Evolutionary conservation across 2,113 vertebrate genomes (phyloP).

Genomic region (Pangasianodon hypophthalmus): DNA sequence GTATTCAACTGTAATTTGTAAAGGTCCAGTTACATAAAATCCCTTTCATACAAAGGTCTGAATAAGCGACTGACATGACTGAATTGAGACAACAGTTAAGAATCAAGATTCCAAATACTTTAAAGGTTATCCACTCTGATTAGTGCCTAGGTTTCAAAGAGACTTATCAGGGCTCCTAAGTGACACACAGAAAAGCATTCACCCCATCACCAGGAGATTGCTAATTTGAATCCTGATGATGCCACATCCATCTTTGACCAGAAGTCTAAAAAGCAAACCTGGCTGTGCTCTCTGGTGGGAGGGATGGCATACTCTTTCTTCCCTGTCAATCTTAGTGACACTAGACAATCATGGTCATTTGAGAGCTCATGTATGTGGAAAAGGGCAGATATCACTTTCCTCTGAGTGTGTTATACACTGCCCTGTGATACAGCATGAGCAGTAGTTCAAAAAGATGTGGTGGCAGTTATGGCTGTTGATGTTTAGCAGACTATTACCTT

Average conservation of each 20-base stretch:
- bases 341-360: neutral
- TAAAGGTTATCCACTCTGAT: neutral
- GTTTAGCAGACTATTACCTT: neutral
- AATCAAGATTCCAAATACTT: neutral
- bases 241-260: neutral
- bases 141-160: neutral
- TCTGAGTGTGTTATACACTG: neutral
- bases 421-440: neutral
- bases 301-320: neutral
- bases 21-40: neutral
- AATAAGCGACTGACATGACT: neutral
- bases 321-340: neutral
- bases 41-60: neutral
- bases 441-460: neutral
- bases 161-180: neutral
- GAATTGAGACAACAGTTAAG: neutral
- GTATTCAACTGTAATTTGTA: neutral
- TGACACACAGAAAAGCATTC: neutral
- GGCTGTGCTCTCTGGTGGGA: neutral
- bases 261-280: neutral
- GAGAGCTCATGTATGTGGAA: neutral
- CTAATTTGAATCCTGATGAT: neutral
- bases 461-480: neutral
- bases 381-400: neutral
- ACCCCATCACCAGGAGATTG: neutral